Base-by-base conservation (phyloP, 2,797 vertebrate genomes). In the Glyptemys insculpta region DNA sequence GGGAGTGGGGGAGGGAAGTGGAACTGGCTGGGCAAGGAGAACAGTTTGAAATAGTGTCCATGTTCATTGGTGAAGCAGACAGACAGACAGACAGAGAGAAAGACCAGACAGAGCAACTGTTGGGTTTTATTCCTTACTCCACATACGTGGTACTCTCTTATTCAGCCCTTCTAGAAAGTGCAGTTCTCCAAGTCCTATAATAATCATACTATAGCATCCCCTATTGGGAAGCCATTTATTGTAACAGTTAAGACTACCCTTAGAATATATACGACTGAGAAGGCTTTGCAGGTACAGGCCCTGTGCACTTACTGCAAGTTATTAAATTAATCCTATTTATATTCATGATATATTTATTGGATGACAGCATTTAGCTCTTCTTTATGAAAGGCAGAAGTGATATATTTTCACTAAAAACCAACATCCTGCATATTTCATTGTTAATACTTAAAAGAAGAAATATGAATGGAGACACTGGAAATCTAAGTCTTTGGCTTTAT, bases 401-500 rank as follows among this genome's bases (percentile, higher is more conserved):
- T 44, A 2, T 83, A 6, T 56, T 12, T 83, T 89, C 84, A 37
- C 4, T 52, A 65, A 94, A 89, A 19, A 41, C 2, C 59, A 85
- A 92, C 91, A 65, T 79, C 6, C 15, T 91, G 3, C 47, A 3
- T 86, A 84, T 81, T 92, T 79, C 10, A 79, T 81, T 76, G 79
- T 11, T 88, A 65, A 92, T 50, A 12, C 53, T 90, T 86, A 65
- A 90, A 86, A 93, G 25, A 4, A 3, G 79, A 82, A 88, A 62
- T 65, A 56, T 87, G n/a, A 93, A 85, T 41, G 89, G 81, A 88
- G 29, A 95, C 11, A 18, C 5, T 74, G 29, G n/a, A 96, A 97
- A 94, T 79, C 23, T 79, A 62, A 91, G 8, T 16, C 14, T 97
- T 97, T 95, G 54, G 25, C 31, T 92, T 37, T 90, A 96, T 85